Percentiles rank a stretch among this genome's conserved stretches.
phyloP scores from a whole-genome alignment of 1,140 invertebrate genomes.

The Drosophila guanche region DNA sequence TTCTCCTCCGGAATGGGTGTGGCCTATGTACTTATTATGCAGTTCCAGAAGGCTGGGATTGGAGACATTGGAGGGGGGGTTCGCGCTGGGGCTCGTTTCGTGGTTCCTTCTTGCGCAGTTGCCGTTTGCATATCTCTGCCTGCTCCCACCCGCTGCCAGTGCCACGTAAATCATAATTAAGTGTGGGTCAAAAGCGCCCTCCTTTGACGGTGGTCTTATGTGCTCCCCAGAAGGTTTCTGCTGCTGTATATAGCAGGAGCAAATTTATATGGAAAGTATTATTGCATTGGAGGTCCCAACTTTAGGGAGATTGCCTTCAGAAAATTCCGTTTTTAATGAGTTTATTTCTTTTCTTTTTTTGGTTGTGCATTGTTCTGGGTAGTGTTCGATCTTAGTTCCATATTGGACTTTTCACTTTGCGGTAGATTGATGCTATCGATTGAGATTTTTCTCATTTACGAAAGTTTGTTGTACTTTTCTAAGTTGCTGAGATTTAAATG shows the following conservation, averaged over 20 bases:
- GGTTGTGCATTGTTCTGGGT: too few species aligned
- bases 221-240: conserved; percentile 21
- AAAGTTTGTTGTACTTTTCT: too few species aligned
- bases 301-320: too few species aligned
- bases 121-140: conserved; percentile 20
- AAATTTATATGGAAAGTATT: too few species aligned
- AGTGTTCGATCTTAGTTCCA: too few species aligned
- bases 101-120: conserved; percentile 26
- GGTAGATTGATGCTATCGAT: too few species aligned
- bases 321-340: too few species aligned
- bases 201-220: not conserved
- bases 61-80: too few species aligned
- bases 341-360: too few species aligned
- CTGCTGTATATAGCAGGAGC: not conserved
- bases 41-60: not conserved
- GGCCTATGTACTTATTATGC: conserved; percentile 47
- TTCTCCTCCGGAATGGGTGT: conserved; percentile 57
- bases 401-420: too few species aligned
- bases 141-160: not conserved
- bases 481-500: too few species aligned
- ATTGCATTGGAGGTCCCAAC: not conserved
- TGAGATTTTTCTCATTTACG: too few species aligned
- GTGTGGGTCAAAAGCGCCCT: conserved; percentile 1
- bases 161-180: conserved; percentile 42
- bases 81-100: not conserved